Conservation (phyloP, 2,888 invertebrate species). For the Cancer borealis region DNA sequence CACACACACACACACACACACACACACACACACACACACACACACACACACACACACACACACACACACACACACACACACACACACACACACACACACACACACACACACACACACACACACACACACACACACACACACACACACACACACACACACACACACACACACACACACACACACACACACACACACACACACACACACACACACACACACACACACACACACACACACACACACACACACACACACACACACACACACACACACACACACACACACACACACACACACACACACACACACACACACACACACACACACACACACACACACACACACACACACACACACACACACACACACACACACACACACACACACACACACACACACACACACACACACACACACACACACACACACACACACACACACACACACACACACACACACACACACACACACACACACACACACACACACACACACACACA, state of each 20-base stretch:
- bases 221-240: background rate
- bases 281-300: background rate
- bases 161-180: too few relatives aligned
- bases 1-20: too few relatives aligned
- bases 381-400: constrained; percentile 1
- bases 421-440: constrained; percentile 17
- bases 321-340: too few relatives aligned
- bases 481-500: too few relatives aligned
- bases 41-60: background rate
- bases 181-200: too few relatives aligned
- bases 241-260: constrained; percentile 30
- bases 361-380: background rate
- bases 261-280: constrained; percentile 20
- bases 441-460: background rate
- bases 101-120: constrained; percentile 22
- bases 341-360: too few relatives aligned
- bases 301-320: too few relatives aligned
- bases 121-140: background rate
- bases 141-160: too few relatives aligned
- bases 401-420: constrained; percentile 29
- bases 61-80: background rate
- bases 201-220: background rate
- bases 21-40: too few relatives aligned
- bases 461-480: too few relatives aligned
- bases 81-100: constrained; percentile 30